Percentiles rank a stretch among this genome's conserved stretches.
These are phyloP conservation scores for Hemitrygon akajei DNA, from an alignment of 2,797 vertebrate species.

Conservation along the genomic window DNA sequence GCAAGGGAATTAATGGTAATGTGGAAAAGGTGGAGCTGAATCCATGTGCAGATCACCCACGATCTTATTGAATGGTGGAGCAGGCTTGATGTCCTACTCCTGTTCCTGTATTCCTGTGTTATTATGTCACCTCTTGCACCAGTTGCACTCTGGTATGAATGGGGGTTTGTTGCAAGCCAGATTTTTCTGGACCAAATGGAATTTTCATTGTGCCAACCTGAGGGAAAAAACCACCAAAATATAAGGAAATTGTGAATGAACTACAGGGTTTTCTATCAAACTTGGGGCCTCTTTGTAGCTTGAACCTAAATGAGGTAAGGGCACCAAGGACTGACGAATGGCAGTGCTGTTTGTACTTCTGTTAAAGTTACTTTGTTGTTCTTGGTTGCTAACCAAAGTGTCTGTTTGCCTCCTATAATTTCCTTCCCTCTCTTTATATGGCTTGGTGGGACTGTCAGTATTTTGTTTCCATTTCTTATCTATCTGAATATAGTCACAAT, in stretches of 20 bases:
- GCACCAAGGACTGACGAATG: background rate
- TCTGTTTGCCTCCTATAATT: too few species aligned
- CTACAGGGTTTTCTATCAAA: background rate
- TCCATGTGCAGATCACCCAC: too few species aligned
- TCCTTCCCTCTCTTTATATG: background rate
- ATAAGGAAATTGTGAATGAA: background rate
- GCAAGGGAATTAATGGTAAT: too few species aligned
- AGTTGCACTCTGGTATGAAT: background rate
- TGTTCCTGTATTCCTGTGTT: too few species aligned
- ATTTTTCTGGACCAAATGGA: too few species aligned
- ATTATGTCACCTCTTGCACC: background rate
- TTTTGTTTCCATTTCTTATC: background rate
- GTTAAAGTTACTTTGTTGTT: background rate
- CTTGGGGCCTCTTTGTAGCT: background rate
- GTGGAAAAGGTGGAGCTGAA: too few species aligned
- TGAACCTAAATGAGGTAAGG: background rate
- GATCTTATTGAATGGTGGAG: too few species aligned
- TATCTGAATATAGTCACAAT: background rate
- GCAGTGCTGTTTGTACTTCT: background rate
- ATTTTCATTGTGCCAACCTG: background rate
- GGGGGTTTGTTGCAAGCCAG: background rate
- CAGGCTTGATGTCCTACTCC: too few species aligned
- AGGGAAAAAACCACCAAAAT: background rate
- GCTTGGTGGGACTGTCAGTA: background rate
- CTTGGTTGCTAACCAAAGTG: background rate